phyloP scores from a whole-genome alignment of 2,797 vertebrate genomes.

The Cryptoprocta ferox region DNA sequence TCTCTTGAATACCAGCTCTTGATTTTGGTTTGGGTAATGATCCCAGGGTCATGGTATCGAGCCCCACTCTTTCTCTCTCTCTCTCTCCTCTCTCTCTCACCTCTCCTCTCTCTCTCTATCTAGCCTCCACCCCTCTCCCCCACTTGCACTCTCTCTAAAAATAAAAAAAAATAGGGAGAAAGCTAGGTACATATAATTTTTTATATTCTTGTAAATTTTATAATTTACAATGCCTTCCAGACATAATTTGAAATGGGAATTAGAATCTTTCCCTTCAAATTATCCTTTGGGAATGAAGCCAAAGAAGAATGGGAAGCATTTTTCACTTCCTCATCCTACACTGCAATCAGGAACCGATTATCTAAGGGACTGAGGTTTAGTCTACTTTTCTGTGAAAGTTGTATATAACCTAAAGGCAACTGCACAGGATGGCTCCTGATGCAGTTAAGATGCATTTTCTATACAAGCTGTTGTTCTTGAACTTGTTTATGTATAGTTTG shows the following conservation, averaged over 20 bases:
- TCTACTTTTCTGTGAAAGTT: not conserved
- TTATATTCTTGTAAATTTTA: not conserved
- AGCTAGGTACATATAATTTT: constrained; percentile 6
- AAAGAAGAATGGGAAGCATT: not conserved
- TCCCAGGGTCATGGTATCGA: too few species aligned
- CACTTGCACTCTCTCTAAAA: too few species aligned
- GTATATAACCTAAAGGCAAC: not conserved
- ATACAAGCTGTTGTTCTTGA: not conserved
- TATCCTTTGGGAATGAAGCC: constrained; percentile 1
- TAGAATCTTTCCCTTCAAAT: constrained; percentile 34
- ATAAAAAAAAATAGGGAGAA: not conserved
- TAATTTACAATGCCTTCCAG: constrained; percentile 6
- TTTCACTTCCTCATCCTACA: not conserved
- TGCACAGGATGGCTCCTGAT: not conserved
- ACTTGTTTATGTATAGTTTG: not conserved
- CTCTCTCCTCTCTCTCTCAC: too few species aligned
- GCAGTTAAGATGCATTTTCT: not conserved
- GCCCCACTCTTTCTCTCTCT: too few species aligned
- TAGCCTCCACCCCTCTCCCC: too few species aligned
- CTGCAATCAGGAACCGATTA: not conserved
- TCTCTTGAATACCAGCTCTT: too few species aligned
- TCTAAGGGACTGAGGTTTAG: not conserved
- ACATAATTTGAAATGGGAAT: constrained; percentile 38
- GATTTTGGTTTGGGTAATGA: too few species aligned
- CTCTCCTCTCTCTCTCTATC: too few species aligned